Percentiles rank a stretch among this genome's conserved stretches.
Conservation (phyloP, 2,888 invertebrate species). For the Parnassius orleans region DNA sequence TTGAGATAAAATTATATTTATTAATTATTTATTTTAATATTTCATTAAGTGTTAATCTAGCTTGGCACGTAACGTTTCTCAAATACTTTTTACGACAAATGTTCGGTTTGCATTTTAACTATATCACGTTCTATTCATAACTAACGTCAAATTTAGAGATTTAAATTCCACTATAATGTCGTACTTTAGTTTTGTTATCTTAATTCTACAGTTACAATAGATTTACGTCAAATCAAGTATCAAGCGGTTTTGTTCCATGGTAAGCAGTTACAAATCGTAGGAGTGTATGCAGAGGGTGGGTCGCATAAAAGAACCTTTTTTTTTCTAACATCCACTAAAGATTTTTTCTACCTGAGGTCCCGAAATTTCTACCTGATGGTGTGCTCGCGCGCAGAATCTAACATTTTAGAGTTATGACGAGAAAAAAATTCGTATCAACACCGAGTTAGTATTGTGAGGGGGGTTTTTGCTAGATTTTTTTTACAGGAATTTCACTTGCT, state of each 20-base stretch:
- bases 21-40: no score
- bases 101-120: no score
- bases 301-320: conserved; percentile 74
- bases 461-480: conserved; percentile 69
- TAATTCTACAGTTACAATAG: not conserved
- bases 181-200: not conserved
- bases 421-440: conserved; percentile 47
- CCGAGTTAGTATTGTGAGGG: conserved; percentile 47
- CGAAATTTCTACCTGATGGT: conserved; percentile 63
- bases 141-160: not conserved
- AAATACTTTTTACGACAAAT: no score
- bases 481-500: conserved; percentile 71
- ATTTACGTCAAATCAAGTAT: conserved; percentile 31
- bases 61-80: no score
- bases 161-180: not conserved
- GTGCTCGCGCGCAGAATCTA: conserved; percentile 68
- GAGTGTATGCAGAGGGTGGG: conserved; percentile 66
- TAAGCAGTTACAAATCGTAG: conserved; percentile 59
- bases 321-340: conserved; percentile 59
- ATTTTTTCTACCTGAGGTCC: conserved; percentile 80
- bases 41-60: no score
- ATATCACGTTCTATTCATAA: no score
- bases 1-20: no score
- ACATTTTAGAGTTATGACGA: conserved; percentile 52
- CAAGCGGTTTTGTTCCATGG: conserved; percentile 34